Evolutionary conservation across 2,797 vertebrate species (phyloP), one percentile per base, ranked within the genome.

Genomic region (Glossophaga mutica): DNA sequence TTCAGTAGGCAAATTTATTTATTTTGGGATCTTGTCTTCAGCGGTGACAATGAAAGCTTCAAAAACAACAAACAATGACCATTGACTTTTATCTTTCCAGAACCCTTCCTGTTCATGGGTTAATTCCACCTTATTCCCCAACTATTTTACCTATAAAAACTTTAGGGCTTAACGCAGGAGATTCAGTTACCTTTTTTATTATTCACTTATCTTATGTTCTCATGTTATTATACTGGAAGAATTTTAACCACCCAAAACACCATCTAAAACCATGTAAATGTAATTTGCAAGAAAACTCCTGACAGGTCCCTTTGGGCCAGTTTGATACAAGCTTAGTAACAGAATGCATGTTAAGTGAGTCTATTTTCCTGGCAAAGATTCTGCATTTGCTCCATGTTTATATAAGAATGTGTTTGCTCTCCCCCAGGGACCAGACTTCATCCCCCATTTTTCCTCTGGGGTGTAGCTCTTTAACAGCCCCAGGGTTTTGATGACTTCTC

Each of bases 261-360:
- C 86, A 92, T 90, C 83, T 93, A 94, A 96, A 96, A 93, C 87
- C 74, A 94, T 48, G 50, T 87, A 87, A 90, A 90, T 78, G 57
- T 87, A 93, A 95, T 94, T 97, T 96, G 57, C 77, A 94, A 94
- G 92, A 94, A 88, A 92, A 83, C n/a, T 79, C 71, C 78, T 94
- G 87, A 97, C 44, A 79, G 77, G 70, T 94, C 94, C 95, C 95
- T 52, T 57, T 87, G 77, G 95, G 32, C 85, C 95, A 79, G 29
- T 95, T 95, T 70, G 89, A 76, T 90, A 83, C 24, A 89, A 85
- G 76, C 87, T 91, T 92, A 86, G 87, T 76, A 92, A 95, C 57
- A 96, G 76, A 94, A 97, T 91, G 79, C 52, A 73, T 92, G 88
- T 95, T 91, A 74, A 92, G 67, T 81, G 34, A 86, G 88, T 76